Evolutionary conservation across 1,140 invertebrate species (phyloP).

Genomic region (Thaumetopoea pityocampa): DNA sequence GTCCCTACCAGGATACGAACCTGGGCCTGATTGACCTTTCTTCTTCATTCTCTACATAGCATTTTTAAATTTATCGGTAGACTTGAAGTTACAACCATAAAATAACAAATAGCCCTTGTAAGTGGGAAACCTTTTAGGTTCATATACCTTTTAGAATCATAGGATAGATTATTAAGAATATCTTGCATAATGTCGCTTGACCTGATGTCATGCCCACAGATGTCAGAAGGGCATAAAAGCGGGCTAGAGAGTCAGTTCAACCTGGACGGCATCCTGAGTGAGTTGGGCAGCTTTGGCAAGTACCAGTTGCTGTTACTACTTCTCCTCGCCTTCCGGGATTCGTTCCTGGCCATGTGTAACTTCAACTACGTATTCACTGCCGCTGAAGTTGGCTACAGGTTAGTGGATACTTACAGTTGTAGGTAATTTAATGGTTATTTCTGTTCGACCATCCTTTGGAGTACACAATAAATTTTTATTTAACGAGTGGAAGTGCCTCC

Average conservation of each 20-base stretch:
- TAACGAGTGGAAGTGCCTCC: no score
- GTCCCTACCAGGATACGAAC: no score
- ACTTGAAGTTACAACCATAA: no score
- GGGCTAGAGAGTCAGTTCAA: constrained; percentile 43
- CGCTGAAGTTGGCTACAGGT: constrained; percentile 53
- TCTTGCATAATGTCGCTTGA: not conserved
- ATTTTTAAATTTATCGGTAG: no score
- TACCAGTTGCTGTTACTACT: constrained; percentile 62
- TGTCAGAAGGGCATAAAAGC: constrained; percentile 32
- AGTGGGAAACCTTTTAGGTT: no score
- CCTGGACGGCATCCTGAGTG: constrained; percentile 58
- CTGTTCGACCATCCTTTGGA: no score
- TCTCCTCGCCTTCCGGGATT: constrained; percentile 61
- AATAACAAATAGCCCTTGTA: no score
- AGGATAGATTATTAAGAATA: no score
- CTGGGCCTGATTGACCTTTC: no score
- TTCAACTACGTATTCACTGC: constrained; percentile 64
- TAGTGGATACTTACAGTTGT: not conserved
- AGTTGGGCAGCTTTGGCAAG: constrained; percentile 69
- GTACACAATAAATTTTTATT: no score
- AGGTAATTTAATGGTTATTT: not conserved
- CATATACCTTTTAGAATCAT: no score
- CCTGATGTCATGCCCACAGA: constrained; percentile 23
- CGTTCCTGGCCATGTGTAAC: constrained; percentile 67
- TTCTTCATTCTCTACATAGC: no score